Conservation (phyloP, 2,797 vertebrate species). For the Premnoplex brunnescens region DNA sequence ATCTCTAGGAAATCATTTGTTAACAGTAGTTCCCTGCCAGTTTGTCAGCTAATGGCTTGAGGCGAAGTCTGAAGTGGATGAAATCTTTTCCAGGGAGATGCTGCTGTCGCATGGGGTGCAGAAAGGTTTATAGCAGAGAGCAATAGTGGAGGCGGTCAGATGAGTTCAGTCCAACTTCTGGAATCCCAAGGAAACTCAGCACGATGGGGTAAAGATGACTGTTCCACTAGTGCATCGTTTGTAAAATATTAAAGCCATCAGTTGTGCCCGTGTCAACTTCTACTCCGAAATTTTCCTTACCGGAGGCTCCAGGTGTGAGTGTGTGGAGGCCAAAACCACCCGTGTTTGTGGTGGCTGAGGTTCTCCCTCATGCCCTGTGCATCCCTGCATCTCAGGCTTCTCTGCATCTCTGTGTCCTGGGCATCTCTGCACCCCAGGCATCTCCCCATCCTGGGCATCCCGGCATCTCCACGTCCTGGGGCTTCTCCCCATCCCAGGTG, state of each 20-base stretch:
- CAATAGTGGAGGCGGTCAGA: background rate
- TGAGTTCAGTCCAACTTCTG: background rate
- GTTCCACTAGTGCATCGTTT: background rate
- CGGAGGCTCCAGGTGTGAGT: background rate
- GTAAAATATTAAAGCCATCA: background rate
- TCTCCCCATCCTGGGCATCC: background rate
- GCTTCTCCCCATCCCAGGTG: background rate
- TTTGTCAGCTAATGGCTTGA: slow-evolving; percentile 65
- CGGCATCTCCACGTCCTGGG: background rate
- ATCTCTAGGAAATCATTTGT: slow-evolving; percentile 73
- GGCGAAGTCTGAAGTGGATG: slow-evolving; percentile 42
- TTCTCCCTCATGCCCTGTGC: background rate
- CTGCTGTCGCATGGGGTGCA: background rate
- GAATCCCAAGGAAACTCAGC: background rate
- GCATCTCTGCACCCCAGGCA: background rate
- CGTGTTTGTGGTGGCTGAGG: background rate
- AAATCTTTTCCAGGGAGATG: slow-evolving; percentile 40
- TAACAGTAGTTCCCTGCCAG: slow-evolving; percentile 62
- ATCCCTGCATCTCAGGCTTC: too few species aligned
- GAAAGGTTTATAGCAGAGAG: slow-evolving; percentile 35
- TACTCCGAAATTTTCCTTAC: background rate
- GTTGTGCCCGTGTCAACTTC: background rate
- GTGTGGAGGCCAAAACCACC: background rate
- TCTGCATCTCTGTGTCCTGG: background rate
- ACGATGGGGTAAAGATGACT: background rate